Percentiles rank a stretch among this genome's conserved stretches.
phyloP scores from a whole-genome alignment of 2,113 vertebrate genomes.

The Calidris pugnax region DNA sequence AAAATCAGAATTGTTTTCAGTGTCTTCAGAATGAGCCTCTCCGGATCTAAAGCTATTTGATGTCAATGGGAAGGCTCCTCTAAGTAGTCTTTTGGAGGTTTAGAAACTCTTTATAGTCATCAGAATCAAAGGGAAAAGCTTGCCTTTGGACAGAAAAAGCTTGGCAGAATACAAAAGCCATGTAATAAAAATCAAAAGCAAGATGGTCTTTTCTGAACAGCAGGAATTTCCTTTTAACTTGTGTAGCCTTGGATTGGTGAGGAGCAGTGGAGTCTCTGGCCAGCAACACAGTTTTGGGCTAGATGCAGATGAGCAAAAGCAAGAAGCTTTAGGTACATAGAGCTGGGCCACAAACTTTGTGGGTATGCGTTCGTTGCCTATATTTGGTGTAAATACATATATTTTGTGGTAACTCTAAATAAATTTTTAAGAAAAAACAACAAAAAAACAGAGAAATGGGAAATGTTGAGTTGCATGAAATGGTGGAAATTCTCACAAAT shows the following conservation, averaged over 20 bases:
- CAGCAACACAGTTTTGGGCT: background rate
- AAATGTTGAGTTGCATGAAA: background rate
- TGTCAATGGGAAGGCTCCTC: conserved; percentile 25
- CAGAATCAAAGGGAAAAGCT: conserved; percentile 21
- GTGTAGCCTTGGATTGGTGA: background rate
- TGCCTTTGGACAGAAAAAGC: conserved; percentile 23
- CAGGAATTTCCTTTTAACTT: background rate
- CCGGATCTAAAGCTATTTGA: conserved; percentile 3
- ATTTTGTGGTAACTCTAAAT: background rate
- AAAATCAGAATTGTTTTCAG: background rate
- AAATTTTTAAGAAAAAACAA: too few relatives aligned
- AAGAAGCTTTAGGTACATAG: background rate
- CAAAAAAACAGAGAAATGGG: background rate
- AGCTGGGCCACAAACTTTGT: background rate
- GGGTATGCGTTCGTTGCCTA: background rate
- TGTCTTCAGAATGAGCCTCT: background rate
- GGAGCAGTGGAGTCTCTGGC: background rate
- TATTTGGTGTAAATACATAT: background rate
- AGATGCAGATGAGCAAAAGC: background rate
- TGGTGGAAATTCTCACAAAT: background rate
- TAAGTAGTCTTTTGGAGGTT: conserved; percentile 33
- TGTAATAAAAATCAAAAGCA: background rate
- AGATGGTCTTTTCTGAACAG: background rate
- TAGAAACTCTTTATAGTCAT: conserved; percentile 12
- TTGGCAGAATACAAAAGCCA: background rate